Evolutionary conservation across 2,888 invertebrate species (phyloP).

Genomic region (Abrostola triplasia): DNA sequence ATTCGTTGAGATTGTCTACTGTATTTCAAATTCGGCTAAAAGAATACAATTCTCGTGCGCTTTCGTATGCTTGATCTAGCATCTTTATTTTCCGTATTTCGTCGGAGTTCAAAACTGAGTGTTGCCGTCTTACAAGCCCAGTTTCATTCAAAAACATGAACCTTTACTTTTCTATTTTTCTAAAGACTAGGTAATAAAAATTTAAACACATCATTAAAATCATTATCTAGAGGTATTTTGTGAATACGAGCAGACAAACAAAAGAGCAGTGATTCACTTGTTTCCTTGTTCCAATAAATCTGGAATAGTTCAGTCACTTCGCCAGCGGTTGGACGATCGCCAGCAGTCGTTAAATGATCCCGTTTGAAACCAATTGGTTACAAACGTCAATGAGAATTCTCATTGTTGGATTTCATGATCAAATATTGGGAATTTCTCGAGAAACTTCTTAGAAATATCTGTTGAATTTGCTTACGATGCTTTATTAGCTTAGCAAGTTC

Average conservation of each 20-base stretch:
- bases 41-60: too few species aligned
- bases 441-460: neutral
- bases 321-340: neutral
- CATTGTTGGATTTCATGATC: neutral
- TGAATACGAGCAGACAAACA: neutral
- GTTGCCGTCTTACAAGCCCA: too few species aligned
- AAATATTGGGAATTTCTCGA: neutral
- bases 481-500: neutral
- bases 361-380: neutral
- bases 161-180: neutral
- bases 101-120: too few species aligned
- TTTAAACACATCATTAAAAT: too few species aligned
- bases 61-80: too few species aligned
- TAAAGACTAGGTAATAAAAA: neutral
- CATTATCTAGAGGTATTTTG: neutral
- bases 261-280: neutral
- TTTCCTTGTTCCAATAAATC: constrained; percentile 3
- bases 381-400: too few species aligned
- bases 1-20: too few species aligned
- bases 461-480: neutral
- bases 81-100: too few species aligned
- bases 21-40: too few species aligned
- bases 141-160: too few species aligned
- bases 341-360: neutral
- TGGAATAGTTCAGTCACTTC: neutral